phyloP scores from a whole-genome alignment of 2,797 vertebrate genomes.

The Eutrigla gurnardus region DNA sequence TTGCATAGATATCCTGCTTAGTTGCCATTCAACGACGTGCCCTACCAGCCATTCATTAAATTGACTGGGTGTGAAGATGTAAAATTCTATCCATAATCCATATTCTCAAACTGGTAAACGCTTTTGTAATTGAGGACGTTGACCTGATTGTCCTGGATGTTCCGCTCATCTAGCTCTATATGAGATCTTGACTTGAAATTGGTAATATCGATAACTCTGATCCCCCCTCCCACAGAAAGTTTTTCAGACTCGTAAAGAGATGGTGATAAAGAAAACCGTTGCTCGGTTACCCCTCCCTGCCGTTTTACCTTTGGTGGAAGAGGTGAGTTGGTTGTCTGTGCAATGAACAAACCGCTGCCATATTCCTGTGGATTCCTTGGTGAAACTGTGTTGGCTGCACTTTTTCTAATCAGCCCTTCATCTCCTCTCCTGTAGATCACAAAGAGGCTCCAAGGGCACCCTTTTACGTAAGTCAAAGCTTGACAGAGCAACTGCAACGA shows the following conservation, averaged over 20 bases:
- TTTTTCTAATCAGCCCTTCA: conserved; percentile 4
- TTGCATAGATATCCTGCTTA: neutral
- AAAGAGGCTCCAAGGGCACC: conserved; percentile 93
- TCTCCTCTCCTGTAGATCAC: conserved; percentile 85
- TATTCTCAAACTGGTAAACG: neutral
- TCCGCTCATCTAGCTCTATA: neutral
- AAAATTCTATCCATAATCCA: neutral
- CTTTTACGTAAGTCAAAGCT: conserved; percentile 86
- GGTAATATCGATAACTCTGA: neutral
- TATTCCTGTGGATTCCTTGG: neutral
- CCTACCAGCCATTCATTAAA: neutral
- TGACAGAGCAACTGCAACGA: neutral
- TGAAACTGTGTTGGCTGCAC: neutral
- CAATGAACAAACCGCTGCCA: neutral
- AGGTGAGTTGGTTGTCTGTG: conserved; percentile 81
- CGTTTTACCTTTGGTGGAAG: conserved; percentile 92
- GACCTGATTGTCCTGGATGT: neutral
- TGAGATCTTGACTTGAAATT: no score
- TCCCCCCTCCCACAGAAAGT: conserved; percentile 88
- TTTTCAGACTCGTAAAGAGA: conserved; percentile 91
- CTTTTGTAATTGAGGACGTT: neutral
- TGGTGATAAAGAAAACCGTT: conserved; percentile 93
- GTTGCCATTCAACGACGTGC: neutral
- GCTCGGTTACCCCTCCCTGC: conserved; percentile 92
- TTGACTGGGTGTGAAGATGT: neutral